phyloP scores from a whole-genome alignment of 53 echinoderm and acorn worm species.

The Paracentrotus lividus region DNA sequence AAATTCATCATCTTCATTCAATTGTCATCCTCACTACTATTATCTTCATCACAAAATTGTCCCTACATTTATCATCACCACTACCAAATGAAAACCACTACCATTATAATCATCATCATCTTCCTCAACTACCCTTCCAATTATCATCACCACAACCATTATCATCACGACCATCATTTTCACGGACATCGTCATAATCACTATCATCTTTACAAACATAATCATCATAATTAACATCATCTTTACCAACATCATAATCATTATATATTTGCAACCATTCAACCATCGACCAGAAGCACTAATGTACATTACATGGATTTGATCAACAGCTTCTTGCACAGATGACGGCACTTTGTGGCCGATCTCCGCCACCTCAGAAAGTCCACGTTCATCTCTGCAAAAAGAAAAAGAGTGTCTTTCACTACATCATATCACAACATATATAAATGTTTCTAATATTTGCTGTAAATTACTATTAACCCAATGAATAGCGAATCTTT shows the following conservation, averaged over 20 bases:
- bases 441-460: too few species aligned
- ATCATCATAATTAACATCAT: not conserved
- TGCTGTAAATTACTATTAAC: too few species aligned
- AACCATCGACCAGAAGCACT: too few species aligned
- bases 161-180: too few species aligned
- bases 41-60: not conserved
- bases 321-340: not conserved
- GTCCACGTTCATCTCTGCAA: not conserved
- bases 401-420: not conserved
- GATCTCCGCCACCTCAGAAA: not conserved
- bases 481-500: too few species aligned
- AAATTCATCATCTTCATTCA: not conserved
- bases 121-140: not conserved
- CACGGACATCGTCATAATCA: too few species aligned
- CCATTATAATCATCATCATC: not conserved
- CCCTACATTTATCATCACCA: not conserved
- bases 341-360: not conserved
- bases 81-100: not conserved
- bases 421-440: too few species aligned
- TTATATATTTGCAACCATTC: too few species aligned
- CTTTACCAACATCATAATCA: not conserved
- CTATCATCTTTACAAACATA: not conserved
- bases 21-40: not conserved
- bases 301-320: constrained; percentile 2
- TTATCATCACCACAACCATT: not conserved